phyloP scores from a whole-genome alignment of 2,113 vertebrate species.

The Cyrtonyx montezumae region DNA sequence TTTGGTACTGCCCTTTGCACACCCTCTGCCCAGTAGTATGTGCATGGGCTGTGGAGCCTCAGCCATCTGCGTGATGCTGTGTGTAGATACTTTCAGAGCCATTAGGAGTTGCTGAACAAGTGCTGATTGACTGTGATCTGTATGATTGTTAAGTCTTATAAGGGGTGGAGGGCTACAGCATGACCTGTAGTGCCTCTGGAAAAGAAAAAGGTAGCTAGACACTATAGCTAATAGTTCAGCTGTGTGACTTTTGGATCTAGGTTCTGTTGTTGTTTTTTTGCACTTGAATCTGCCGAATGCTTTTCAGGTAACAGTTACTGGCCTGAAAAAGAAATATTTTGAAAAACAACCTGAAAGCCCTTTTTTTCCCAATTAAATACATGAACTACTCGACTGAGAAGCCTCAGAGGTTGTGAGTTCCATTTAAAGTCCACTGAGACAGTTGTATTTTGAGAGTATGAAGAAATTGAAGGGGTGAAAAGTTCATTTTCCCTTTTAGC shows the following conservation, averaged over 20 bases:
- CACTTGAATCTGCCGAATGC: neutral
- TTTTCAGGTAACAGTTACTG: neutral
- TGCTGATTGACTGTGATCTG: rapidly evolving
- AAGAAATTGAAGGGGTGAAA: constrained; percentile 15
- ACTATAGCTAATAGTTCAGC: neutral
- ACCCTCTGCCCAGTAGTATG: neutral
- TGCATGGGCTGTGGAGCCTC: neutral
- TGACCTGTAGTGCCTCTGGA: neutral
- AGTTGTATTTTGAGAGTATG: neutral
- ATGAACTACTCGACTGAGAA: neutral
- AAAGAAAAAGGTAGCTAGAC: neutral
- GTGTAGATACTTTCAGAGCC: neutral
- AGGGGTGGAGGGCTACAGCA: neutral
- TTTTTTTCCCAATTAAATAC: neutral
- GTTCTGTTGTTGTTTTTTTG: neutral
- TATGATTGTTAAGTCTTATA: neutral
- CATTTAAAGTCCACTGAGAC: constrained; percentile 60
- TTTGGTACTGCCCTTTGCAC: neutral
- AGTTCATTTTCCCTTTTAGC: constrained; percentile 39
- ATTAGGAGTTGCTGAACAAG: neutral
- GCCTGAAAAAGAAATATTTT: neutral
- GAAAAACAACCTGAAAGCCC: neutral
- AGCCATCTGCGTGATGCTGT: neutral
- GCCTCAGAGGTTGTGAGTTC: constrained; percentile 7
- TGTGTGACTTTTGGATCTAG: neutral